phyloP scores from a whole-genome alignment of 1,140 invertebrate species.

The Leptopilina clavipes region DNA sequence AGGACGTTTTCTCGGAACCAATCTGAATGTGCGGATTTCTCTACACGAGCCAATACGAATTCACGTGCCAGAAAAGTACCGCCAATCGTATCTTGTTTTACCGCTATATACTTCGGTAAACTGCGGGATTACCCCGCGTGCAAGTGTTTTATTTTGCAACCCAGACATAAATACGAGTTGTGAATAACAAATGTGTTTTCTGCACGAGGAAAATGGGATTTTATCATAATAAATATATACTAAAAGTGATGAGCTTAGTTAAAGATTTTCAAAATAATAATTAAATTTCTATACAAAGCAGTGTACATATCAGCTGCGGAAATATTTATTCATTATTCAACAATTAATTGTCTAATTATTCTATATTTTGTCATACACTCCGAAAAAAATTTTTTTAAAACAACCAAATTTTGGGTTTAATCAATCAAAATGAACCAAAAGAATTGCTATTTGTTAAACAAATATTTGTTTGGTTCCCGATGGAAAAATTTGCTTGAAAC shows the following conservation, averaged over 20 bases:
- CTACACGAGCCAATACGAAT: slow-evolving; percentile 37
- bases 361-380: too few relatives aligned
- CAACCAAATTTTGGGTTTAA: too few relatives aligned
- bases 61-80: slow-evolving; percentile 33
- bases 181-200: neutral
- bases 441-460: too few relatives aligned
- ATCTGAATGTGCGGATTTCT: slow-evolving; percentile 34
- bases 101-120: neutral
- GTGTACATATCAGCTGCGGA: too few relatives aligned
- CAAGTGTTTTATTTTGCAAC: neutral
- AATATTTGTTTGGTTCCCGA: too few relatives aligned
- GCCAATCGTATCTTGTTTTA: slow-evolving; percentile 37
- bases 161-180: neutral
- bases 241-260: too few relatives aligned
- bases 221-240: too few relatives aligned
- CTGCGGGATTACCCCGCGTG: neutral
- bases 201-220: too few relatives aligned
- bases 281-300: too few relatives aligned
- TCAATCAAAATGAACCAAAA: too few relatives aligned
- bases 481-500: too few relatives aligned
- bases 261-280: neutral
- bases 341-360: neutral
- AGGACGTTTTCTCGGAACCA: slow-evolving; percentile 45
- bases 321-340: neutral
- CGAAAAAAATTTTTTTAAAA: too few relatives aligned